These are phyloP conservation scores for Doris montereyensis DNA, from an alignment of 2,888 invertebrate species.

Conservation along the genomic window DNA sequence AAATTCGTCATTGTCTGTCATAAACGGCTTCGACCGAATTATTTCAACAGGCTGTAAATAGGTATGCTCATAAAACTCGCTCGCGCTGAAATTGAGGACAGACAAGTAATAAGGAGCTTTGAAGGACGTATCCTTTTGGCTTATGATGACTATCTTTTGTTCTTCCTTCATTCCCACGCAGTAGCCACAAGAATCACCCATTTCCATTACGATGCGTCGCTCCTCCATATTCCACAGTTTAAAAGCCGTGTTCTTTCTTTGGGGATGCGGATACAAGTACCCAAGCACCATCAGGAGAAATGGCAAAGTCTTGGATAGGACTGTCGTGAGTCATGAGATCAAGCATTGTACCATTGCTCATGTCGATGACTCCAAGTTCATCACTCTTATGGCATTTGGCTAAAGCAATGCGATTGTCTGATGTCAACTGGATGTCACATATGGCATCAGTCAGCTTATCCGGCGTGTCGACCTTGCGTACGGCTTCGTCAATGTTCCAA, in stretches of 20 bases:
- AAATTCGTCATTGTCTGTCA: slow-evolving; percentile 65
- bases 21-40: slow-evolving; percentile 61
- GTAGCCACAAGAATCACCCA: slow-evolving; percentile 62
- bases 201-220: slow-evolving; percentile 64
- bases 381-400: slow-evolving; percentile 65
- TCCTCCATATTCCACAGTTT: slow-evolving; percentile 69
- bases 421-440: slow-evolving; percentile 57
- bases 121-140: slow-evolving; percentile 54
- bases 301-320: slow-evolving; percentile 58
- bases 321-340: slow-evolving; percentile 70
- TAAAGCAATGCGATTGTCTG: slow-evolving; percentile 58
- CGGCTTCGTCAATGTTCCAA: slow-evolving; percentile 35
- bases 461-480: slow-evolving; percentile 43
- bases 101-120: slow-evolving; percentile 61
- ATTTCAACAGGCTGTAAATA: slow-evolving; percentile 55
- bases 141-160: slow-evolving; percentile 57
- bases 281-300: slow-evolving; percentile 64
- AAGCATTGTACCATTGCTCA: slow-evolving; percentile 65
- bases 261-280: slow-evolving; percentile 60
- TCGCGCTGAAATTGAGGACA: slow-evolving; percentile 54
- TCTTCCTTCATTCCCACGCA: slow-evolving; percentile 54
- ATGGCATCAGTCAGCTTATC: slow-evolving; percentile 68
- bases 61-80: slow-evolving; percentile 52
- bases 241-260: slow-evolving; percentile 52
- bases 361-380: slow-evolving; percentile 70